These are phyloP conservation scores for Spisula subtruncata DNA, from an alignment of 2,888 invertebrate genomes.

Conservation along the genomic window DNA sequence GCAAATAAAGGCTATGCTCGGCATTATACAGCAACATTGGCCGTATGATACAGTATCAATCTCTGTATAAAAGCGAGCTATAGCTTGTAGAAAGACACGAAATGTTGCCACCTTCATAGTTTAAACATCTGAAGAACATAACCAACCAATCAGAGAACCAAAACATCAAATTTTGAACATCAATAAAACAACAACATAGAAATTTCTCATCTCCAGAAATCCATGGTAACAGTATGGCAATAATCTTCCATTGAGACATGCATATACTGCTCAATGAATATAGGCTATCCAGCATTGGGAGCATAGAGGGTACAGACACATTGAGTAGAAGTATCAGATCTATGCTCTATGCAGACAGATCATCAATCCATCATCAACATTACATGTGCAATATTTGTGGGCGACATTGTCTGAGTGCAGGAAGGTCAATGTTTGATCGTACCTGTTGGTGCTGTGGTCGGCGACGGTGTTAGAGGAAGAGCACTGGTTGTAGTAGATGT, in stretches of 20 bases:
- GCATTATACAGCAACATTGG: too few species aligned
- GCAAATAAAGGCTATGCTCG: too few species aligned
- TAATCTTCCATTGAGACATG: neutral
- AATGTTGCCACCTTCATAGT: neutral
- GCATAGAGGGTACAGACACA: neutral
- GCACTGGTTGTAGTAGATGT: constrained; percentile 63
- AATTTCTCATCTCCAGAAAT: neutral
- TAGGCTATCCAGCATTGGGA: neutral
- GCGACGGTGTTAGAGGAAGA: constrained; percentile 65
- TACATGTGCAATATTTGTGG: constrained; percentile 1
- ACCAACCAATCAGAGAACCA: neutral
- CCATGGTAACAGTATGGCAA: neutral
- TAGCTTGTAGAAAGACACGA: neutral
- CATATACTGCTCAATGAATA: neutral
- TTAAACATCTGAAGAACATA: neutral
- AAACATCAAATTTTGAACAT: neutral
- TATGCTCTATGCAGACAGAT: neutral
- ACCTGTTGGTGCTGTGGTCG: constrained; percentile 64
- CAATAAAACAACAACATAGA: neutral
- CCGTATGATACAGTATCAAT: too few species aligned
- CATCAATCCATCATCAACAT: neutral
- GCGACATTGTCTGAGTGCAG: neutral
- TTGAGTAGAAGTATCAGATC: neutral
- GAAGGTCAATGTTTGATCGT: constrained; percentile 32
- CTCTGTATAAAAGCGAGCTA: too few species aligned